These are phyloP conservation scores for Trachelipus rathkii DNA, from an alignment of 1,140 invertebrate species.

Conservation along the genomic window DNA sequence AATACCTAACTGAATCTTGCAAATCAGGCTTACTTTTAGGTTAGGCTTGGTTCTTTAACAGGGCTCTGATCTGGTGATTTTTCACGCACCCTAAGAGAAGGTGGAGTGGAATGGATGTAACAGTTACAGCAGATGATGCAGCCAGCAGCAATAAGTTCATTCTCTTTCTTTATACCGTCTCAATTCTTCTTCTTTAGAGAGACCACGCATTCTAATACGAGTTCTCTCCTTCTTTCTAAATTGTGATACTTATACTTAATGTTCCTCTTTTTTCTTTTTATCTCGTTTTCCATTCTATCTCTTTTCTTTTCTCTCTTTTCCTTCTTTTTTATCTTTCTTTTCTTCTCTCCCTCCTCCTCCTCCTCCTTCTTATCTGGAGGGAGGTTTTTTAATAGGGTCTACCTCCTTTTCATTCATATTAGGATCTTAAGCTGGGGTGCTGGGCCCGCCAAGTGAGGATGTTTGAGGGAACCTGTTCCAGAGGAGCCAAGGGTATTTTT, in stretches of 20 bases:
- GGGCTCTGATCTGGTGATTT: background rate
- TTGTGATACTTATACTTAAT: background rate
- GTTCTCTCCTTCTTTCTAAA: slow-evolving; percentile 4
- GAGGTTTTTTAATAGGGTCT: background rate
- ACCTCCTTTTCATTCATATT: slow-evolving; percentile 34
- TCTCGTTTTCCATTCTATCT: background rate
- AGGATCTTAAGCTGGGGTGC: slow-evolving; percentile 46
- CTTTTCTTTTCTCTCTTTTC: slow-evolving; percentile 22
- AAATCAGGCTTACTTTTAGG: background rate
- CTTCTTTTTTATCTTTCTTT: slow-evolving; percentile 27
- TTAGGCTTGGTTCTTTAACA: background rate
- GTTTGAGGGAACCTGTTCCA: slow-evolving; percentile 16
- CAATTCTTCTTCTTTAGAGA: slow-evolving; percentile 6
- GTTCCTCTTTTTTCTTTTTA: background rate
- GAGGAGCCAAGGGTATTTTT: slow-evolving; percentile 26
- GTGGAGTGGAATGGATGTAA: slow-evolving; percentile 1
- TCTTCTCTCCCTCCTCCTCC: slow-evolving; percentile 19
- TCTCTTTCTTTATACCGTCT: slow-evolving; percentile 17
- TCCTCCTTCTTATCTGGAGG: slow-evolving; percentile 1
- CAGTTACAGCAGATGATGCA: background rate
- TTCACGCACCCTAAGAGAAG: slow-evolving; percentile 1
- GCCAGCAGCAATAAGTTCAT: slow-evolving; percentile 3
- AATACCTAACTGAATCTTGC: background rate
- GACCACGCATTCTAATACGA: background rate
- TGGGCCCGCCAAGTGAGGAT: background rate